These are phyloP conservation scores for Xiphophorus birchmanni DNA, from an alignment of 2,797 vertebrate genomes.

Conservation along the genomic window DNA sequence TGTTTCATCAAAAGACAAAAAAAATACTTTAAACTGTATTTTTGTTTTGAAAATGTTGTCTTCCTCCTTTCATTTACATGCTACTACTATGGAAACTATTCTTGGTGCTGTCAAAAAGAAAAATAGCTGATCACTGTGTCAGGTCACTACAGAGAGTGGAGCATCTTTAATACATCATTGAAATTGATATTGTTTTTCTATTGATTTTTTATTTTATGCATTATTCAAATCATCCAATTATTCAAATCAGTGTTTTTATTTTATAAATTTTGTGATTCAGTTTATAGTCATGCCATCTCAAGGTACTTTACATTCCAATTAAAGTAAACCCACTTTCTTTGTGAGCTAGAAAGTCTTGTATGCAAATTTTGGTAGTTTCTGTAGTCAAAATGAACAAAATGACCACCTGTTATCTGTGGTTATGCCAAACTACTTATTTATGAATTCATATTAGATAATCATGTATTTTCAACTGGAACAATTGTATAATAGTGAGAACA, in stretches of 20 bases:
- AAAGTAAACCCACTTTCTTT: neutral
- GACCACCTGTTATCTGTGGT: neutral
- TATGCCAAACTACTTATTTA: neutral
- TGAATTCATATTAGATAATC: neutral
- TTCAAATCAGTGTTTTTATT: neutral
- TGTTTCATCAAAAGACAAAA: neutral
- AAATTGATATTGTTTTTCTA: neutral
- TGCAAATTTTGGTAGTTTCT: neutral
- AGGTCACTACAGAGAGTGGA: neutral
- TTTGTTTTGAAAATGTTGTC: neutral
- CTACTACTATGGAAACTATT: constrained; percentile 6
- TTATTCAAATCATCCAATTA: neutral
- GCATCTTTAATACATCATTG: neutral
- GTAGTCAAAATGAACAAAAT: neutral
- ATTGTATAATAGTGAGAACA: neutral
- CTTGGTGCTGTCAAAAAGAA: neutral
- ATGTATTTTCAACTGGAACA: neutral
- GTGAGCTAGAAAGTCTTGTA: neutral
- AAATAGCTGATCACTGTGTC: neutral
- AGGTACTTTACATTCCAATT: neutral
- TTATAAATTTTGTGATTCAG: neutral
- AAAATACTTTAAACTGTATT: neutral
- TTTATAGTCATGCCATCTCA: neutral
- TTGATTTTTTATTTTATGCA: neutral
- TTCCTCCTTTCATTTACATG: neutral